Percentiles rank a stretch among this genome's conserved stretches.
phyloP scores from a whole-genome alignment of 2,113 vertebrate genomes.

The Naja naja region DNA sequence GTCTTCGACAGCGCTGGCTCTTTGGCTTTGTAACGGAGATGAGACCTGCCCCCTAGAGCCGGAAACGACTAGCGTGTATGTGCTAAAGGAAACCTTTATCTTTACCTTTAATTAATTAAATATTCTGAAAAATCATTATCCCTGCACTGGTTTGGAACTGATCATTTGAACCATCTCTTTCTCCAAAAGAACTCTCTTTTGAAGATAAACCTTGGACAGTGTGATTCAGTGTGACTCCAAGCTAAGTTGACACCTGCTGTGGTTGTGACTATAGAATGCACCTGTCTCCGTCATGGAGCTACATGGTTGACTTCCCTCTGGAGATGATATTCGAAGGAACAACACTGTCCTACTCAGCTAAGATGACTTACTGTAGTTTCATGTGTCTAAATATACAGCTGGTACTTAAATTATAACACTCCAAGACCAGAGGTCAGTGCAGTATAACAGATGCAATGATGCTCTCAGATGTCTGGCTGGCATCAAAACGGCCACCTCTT shows the following conservation, averaged over 20 bases:
- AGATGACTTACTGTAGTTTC: neutral
- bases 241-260: neutral
- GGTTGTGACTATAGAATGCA: constrained; percentile 43
- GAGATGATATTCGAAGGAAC: constrained; percentile 36
- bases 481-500: constrained; percentile 39
- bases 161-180: neutral
- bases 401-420: constrained; percentile 56
- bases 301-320: constrained; percentile 17
- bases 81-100: no score
- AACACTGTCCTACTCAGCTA: constrained; percentile 19
- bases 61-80: no score
- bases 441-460: constrained; percentile 62
- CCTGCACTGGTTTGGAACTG: neutral
- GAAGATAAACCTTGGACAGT: neutral
- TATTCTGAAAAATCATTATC: neutral
- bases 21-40: no score
- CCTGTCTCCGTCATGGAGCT: constrained; percentile 36
- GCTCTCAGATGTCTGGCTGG: constrained; percentile 22
- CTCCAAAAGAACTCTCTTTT: neutral
- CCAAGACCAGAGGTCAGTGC: constrained; percentile 48
- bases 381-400: constrained; percentile 55
- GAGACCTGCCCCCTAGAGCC: no score
- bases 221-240: constrained; percentile 27
- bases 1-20: accelerated
- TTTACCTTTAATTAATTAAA: neutral